Evolutionary conservation across 2,888 invertebrate species (phyloP).

Genomic region (Ichneumon xanthorius): DNA sequence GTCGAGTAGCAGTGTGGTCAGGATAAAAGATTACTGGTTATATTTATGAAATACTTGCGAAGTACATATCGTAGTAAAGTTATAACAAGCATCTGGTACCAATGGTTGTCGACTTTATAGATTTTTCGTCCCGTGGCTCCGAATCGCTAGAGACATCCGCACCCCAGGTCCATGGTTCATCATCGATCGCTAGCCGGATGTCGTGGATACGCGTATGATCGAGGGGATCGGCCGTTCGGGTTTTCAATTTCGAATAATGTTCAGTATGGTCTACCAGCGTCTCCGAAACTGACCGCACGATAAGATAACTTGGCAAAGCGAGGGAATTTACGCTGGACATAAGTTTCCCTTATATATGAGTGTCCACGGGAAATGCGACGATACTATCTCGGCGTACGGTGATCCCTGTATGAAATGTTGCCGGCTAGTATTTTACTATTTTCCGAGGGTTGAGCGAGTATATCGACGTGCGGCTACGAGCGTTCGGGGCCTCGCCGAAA

Average conservation of each 20-base stretch:
- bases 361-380: conserved; percentile 84
- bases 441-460: conserved; percentile 62
- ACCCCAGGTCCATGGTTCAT: conserved; percentile 31
- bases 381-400: conserved; percentile 80
- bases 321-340: conserved; percentile 83
- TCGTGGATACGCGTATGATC: conserved; percentile 55
- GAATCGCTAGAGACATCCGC: conserved; percentile 17
- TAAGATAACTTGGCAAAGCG: conserved; percentile 81
- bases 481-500: background rate
- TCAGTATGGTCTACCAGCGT: conserved; percentile 77
- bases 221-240: conserved; percentile 75
- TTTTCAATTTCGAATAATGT: conserved; percentile 84
- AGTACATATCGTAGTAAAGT: background rate
- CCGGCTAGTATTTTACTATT: conserved; percentile 79
- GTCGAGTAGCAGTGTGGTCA: too few relatives aligned
- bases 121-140: background rate
- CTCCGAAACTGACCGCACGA: conserved; percentile 81
- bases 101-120: conserved; percentile 4
- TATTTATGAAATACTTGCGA: background rate
- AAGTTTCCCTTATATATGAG: conserved; percentile 84
- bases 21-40: background rate
- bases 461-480: conserved; percentile 12
- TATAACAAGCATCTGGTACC: background rate
- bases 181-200: conserved; percentile 61
- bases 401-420: conserved; percentile 79